Evolutionary conservation across 1,140 invertebrate species (phyloP).

Genomic region (Lucilia sericata): DNA sequence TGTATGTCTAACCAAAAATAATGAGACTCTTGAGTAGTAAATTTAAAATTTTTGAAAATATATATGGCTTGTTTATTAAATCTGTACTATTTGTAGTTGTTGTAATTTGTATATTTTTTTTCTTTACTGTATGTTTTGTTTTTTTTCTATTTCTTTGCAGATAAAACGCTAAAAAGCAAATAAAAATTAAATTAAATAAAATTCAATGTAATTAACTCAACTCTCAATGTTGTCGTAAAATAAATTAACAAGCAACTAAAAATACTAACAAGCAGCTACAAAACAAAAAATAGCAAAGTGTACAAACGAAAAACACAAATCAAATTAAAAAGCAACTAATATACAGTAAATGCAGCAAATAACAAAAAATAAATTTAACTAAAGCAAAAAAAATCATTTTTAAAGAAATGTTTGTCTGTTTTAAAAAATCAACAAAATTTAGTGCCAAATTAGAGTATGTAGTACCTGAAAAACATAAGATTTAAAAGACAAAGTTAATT

Average conservation of each 20-base stretch:
- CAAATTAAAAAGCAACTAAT: not conserved
- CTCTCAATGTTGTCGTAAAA: slow-evolving; percentile 17
- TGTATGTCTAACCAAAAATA: too few relatives aligned
- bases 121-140: not conserved
- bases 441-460: slow-evolving; percentile 40
- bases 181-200: not conserved
- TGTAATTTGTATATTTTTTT: not conserved
- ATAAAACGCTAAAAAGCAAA: not conserved
- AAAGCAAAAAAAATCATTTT: not conserved
- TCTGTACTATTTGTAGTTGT: not conserved
- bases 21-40: too few relatives aligned
- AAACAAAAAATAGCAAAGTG: not conserved
- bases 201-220: slow-evolving; percentile 11
- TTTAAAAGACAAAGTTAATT: slow-evolving; percentile 22
- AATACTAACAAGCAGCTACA: not conserved
- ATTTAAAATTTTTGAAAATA: too few relatives aligned
- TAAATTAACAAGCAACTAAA: not conserved
- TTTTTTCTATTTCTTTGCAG: slow-evolving; percentile 12
- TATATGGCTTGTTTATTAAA: not conserved
- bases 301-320: not conserved
- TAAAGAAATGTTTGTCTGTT: not conserved
- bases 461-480: slow-evolving; percentile 36
- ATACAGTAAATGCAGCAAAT: not conserved
- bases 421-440: slow-evolving; percentile 8
- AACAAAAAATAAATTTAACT: not conserved